Evolutionary conservation across 2,888 invertebrate genomes (phyloP).

Genomic region (Spisula subtruncata): DNA sequence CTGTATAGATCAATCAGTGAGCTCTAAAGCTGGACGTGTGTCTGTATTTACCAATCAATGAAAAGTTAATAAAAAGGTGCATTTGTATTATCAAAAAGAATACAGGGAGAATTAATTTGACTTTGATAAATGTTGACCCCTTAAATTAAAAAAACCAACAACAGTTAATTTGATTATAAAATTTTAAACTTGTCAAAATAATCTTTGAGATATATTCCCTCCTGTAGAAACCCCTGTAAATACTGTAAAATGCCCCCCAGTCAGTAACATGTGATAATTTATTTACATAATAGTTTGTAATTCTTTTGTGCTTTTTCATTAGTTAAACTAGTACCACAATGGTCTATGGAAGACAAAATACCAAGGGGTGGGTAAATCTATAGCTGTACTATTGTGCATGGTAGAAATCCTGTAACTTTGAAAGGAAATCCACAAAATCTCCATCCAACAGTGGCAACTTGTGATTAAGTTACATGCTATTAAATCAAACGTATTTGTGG

Average conservation of each 20-base stretch:
- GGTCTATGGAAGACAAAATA: slow-evolving; percentile 64
- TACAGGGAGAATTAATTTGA: too few relatives aligned
- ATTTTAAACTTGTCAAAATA: too few relatives aligned
- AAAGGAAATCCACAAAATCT: slow-evolving; percentile 44
- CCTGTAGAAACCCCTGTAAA: too few relatives aligned
- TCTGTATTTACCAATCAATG: too few relatives aligned
- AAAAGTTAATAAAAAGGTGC: too few relatives aligned
- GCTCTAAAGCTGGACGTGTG: neutral
- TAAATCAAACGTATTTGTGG: too few relatives aligned
- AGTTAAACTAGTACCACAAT: slow-evolving; percentile 71
- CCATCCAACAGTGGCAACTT: neutral
- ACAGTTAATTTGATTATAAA: too few relatives aligned
- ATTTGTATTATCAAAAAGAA: too few relatives aligned
- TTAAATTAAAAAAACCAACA: too few relatives aligned
- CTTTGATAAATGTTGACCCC: too few relatives aligned
- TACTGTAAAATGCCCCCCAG: neutral
- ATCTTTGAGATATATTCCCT: too few relatives aligned
- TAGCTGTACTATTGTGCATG: slow-evolving; percentile 38
- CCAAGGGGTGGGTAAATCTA: slow-evolving; percentile 71
- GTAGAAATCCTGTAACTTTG: neutral
- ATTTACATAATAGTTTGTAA: neutral
- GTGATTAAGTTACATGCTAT: neutral
- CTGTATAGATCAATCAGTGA: neutral
- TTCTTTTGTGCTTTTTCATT: slow-evolving; percentile 33
- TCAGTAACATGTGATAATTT: neutral